Conservation (phyloP, 2,888 invertebrate genomes). For the Sarcophaga carnaria region DNA sequence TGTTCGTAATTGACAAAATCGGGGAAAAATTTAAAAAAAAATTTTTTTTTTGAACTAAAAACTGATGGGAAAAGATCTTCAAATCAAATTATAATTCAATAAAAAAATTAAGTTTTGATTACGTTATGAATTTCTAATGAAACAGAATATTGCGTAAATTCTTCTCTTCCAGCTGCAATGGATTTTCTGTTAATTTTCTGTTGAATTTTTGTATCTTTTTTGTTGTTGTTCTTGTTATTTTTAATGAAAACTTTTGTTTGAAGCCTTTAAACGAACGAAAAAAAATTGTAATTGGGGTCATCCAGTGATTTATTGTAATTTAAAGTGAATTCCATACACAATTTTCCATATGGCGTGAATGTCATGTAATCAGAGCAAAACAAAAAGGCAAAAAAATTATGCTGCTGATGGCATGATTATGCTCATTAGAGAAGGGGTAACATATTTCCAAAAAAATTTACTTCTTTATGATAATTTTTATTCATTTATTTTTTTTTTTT, state of each 20-base stretch:
- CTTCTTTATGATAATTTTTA: too few species aligned
- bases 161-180: neutral
- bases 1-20: constrained; percentile 22
- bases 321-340: neutral
- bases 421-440: too few species aligned
- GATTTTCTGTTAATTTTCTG: neutral
- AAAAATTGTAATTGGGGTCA: neutral
- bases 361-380: neutral
- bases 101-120: neutral
- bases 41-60: neutral
- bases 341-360: neutral
- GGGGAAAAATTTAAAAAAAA: neutral
- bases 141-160: neutral
- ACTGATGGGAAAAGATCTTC: neutral
- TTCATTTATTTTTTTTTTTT: too few species aligned
- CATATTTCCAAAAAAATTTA: too few species aligned
- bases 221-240: too few species aligned
- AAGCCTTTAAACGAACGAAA: too few species aligned
- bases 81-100: neutral
- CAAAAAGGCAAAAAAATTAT: too few species aligned
- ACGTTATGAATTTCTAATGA: neutral
- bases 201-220: neutral
- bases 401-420: too few species aligned
- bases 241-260: too few species aligned
- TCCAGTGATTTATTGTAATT: neutral